These are phyloP conservation scores for Aldrovandia affinis DNA, from an alignment of 2,797 vertebrate genomes.

Conservation along the genomic window DNA sequence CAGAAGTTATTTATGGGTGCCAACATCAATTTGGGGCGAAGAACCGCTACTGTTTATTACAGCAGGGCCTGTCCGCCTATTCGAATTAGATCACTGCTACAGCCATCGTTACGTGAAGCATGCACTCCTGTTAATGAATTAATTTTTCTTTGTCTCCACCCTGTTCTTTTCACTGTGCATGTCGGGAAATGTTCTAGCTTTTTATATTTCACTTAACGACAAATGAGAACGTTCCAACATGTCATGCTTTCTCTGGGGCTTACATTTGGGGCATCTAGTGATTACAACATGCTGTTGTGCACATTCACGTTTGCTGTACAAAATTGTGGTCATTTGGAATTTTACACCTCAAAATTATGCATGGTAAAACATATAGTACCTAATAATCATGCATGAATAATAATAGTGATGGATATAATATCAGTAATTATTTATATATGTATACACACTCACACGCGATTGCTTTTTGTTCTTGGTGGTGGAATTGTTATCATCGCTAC, in stretches of 20 bases:
- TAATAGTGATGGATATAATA: no score
- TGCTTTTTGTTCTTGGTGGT: not conserved
- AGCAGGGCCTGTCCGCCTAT: conserved; percentile 27
- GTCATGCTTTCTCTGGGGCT: not conserved
- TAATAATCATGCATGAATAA: no score
- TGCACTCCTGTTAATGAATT: not conserved
- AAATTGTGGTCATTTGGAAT: not conserved
- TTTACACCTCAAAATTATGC: not conserved
- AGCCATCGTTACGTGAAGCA: not conserved
- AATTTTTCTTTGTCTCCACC: not conserved
- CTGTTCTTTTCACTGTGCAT: not conserved
- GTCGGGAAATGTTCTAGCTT: not conserved
- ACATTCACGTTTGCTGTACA: not conserved
- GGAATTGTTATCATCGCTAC: not conserved
- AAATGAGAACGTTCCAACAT: not conserved
- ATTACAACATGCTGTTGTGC: not conserved
- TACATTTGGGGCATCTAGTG: not conserved
- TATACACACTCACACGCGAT: no score
- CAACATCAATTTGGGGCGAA: not conserved
- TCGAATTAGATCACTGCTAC: not conserved
- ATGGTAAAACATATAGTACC: not conserved
- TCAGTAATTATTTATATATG: not conserved
- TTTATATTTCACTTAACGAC: not conserved
- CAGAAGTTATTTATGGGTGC: conserved; percentile 73
- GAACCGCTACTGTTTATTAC: conserved; percentile 48